These are phyloP conservation scores for Cyanoramphus novaezelandiae DNA, from an alignment of 2,113 vertebrate genomes.

Conservation along the genomic window DNA sequence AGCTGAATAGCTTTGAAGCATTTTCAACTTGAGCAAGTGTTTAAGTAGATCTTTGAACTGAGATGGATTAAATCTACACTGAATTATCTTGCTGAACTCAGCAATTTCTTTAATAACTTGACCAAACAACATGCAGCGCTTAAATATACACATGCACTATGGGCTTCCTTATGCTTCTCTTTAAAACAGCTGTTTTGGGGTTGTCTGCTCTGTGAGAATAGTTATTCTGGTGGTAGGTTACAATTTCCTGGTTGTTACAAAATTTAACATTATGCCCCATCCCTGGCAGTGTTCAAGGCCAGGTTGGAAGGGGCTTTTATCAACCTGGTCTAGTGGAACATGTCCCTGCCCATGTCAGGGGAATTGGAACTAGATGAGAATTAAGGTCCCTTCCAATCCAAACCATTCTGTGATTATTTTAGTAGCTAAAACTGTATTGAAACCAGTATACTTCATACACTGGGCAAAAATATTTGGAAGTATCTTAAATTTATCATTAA, in stretches of 20 bases:
- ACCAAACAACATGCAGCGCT: not conserved
- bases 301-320: not conserved
- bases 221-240: not conserved
- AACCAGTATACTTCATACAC: not conserved
- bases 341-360: not conserved
- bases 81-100: not conserved
- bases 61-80: not conserved
- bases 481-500: not conserved
- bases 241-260: not conserved
- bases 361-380: not conserved
- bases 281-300: not conserved
- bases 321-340: not conserved
- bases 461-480: not conserved
- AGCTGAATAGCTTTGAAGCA: accelerated
- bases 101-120: not conserved
- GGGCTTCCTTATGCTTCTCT: not conserved
- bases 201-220: not conserved
- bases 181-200: not conserved
- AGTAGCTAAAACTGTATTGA: not conserved
- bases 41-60: not conserved
- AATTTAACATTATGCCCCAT: not conserved
- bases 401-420: not conserved
- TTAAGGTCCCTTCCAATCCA: not conserved
- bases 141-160: not conserved
- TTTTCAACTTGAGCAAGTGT: not conserved